Evolutionary conservation across 2,888 invertebrate genomes (phyloP).

Genomic region (Nemoura dubitans): DNA sequence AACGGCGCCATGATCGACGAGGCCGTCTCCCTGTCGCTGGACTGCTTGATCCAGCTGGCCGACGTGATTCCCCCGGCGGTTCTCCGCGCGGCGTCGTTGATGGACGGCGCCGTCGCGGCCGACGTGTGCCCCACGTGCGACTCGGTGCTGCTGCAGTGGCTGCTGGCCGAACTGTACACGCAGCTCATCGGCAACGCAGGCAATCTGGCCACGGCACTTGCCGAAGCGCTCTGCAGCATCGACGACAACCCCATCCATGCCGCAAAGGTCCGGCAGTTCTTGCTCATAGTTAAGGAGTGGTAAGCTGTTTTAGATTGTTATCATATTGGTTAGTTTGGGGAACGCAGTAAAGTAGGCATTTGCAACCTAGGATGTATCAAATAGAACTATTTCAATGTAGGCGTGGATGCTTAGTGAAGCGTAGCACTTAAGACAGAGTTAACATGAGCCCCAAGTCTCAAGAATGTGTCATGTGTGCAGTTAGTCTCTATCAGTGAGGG

Average conservation of each 20-base stretch:
- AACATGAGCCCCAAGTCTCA: no score
- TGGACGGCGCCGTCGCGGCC: conserved; percentile 76
- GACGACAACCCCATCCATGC: conserved; percentile 84
- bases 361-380: no score
- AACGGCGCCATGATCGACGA: conserved; percentile 47
- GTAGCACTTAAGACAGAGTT: no score
- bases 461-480: no score
- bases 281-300: conserved; percentile 58
- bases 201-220: conserved; percentile 69
- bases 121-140: conserved; percentile 75
- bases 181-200: conserved; percentile 61
- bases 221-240: conserved; percentile 81
- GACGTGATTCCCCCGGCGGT: conserved; percentile 74
- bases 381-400: no score
- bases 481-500: no score
- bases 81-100: conserved; percentile 61
- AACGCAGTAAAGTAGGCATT: background rate
- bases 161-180: conserved; percentile 75
- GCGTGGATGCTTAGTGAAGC: no score
- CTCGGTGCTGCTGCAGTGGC: conserved; percentile 76
- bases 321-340: background rate
- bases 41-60: conserved; percentile 74
- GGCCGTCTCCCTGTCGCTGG: conserved; percentile 72
- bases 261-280: conserved; percentile 73
- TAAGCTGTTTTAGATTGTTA: conserved; percentile 50